phyloP scores from a whole-genome alignment of 2,888 invertebrate genomes.

The Camptogramma bilineatum region DNA sequence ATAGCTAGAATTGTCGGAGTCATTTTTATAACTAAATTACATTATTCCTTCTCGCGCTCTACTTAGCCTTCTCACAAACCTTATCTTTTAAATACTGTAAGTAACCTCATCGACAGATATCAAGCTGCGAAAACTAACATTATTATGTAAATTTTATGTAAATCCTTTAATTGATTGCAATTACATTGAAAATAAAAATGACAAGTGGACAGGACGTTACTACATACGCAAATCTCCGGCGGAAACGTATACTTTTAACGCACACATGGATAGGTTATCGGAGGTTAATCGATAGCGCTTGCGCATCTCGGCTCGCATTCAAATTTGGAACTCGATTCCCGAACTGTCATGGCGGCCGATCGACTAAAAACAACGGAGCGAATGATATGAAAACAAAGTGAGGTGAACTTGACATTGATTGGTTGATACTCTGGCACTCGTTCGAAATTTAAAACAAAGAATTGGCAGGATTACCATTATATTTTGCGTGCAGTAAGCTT shows the following conservation, averaged over 20 bases:
- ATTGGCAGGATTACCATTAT: conserved; percentile 41
- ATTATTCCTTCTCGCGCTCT: conserved; percentile 40
- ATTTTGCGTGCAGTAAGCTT: conserved; percentile 21
- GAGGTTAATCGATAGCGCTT: conserved; percentile 75
- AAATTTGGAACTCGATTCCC: conserved; percentile 71
- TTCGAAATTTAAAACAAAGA: conserved; percentile 54
- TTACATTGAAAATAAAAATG: conserved; percentile 46
- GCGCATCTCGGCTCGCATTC: conserved; percentile 81
- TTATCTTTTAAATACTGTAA: conserved; percentile 26
- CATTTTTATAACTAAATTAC: conserved; percentile 10
- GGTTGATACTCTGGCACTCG: conserved; percentile 58
- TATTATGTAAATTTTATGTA: conserved; percentile 42
- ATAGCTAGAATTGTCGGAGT: not conserved
- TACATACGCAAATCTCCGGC: conserved; percentile 61
- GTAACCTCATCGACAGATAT: conserved; percentile 23
- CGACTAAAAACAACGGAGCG: conserved; percentile 63
- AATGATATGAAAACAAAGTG: conserved; percentile 60
- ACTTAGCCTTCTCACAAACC: conserved; percentile 32
- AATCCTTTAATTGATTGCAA: conserved; percentile 45
- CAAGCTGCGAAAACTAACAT: conserved; percentile 38
- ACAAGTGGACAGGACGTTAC: conserved; percentile 60
- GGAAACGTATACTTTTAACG: conserved; percentile 65
- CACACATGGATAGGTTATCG: conserved; percentile 67
- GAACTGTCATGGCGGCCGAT: conserved; percentile 75
- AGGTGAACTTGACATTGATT: conserved; percentile 78